Evolutionary conservation across 2,797 vertebrate genomes (phyloP).

Genomic region (Cuniculus paca): DNA sequence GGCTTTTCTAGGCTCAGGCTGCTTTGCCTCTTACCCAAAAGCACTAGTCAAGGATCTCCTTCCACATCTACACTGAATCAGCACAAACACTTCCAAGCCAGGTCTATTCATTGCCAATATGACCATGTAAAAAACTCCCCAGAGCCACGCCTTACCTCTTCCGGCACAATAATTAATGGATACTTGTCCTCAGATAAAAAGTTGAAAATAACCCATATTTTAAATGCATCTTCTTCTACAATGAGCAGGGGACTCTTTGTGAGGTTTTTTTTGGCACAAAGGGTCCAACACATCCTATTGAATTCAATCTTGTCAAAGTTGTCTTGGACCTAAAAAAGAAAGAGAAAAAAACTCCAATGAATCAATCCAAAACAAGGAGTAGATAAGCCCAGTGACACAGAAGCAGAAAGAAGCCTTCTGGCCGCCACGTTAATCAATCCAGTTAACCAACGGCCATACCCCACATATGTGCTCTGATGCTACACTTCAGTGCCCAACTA

Average conservation of each 20-base stretch:
- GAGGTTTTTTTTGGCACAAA: constrained; percentile 96
- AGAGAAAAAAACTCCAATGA: constrained; percentile 60
- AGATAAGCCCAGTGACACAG: constrained; percentile 37
- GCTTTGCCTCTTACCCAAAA: constrained; percentile 57
- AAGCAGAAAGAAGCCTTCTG: constrained; percentile 3
- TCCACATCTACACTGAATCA: constrained; percentile 2
- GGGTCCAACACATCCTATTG: constrained; percentile 98
- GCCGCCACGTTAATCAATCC: not conserved
- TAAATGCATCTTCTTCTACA: constrained; percentile 95
- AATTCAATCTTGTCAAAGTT: constrained; percentile 97
- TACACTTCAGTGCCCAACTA: not conserved
- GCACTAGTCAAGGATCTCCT: not conserved
- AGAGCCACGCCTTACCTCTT: constrained; percentile 93
- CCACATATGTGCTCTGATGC: not conserved
- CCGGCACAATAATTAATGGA: constrained; percentile 95
- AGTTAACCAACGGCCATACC: not conserved
- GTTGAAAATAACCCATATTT: constrained; percentile 99
- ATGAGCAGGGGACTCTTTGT: constrained; percentile 92
- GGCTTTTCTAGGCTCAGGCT: constrained; percentile 21
- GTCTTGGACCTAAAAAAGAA: constrained; percentile 91
- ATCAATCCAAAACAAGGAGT: not conserved
- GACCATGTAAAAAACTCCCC: not conserved
- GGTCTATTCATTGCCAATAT: not conserved
- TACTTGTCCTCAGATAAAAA: constrained; percentile 98
- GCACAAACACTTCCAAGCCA: constrained; percentile 18